Conservation (phyloP, 2,888 invertebrate genomes). For the Ecliptopera silaceata region DNA sequence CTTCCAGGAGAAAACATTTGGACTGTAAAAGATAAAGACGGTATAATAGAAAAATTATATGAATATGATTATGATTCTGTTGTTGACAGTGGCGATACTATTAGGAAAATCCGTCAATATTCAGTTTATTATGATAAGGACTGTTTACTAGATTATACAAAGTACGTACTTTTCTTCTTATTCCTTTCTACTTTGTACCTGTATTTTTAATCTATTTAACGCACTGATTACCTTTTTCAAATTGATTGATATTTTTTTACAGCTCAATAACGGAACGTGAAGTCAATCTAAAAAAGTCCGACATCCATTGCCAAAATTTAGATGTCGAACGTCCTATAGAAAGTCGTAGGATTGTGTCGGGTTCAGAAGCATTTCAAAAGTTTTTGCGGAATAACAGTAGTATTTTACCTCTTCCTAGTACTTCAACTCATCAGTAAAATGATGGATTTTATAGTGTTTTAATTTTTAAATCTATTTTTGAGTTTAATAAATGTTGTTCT, state of each 20-base stretch:
- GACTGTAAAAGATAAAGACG: constrained; percentile 73
- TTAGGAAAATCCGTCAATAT: constrained; percentile 69
- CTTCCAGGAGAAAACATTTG: constrained; percentile 70
- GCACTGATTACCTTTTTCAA: too few species aligned
- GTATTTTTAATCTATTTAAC: too few species aligned
- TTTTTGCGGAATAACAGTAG: constrained; percentile 58
- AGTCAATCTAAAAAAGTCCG: neutral
- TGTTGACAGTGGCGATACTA: constrained; percentile 61
- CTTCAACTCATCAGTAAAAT: constrained; percentile 2
- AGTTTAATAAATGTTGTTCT: constrained; percentile 2
- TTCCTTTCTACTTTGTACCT: neutral
- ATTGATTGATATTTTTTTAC: constrained; percentile 3
- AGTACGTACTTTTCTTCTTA: constrained; percentile 42
- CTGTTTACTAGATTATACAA: constrained; percentile 62
- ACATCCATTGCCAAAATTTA: neutral
- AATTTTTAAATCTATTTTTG: constrained; percentile 29
- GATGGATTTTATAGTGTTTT: constrained; percentile 1
- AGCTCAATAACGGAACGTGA: constrained; percentile 25
- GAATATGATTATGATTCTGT: constrained; percentile 63
- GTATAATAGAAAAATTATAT: constrained; percentile 70
- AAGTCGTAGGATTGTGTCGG: constrained; percentile 58
- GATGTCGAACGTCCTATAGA: constrained; percentile 26
- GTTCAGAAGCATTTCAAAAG: constrained; percentile 62
- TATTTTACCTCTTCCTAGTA: constrained; percentile 34
- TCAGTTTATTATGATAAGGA: constrained; percentile 73